Evolutionary conservation across 2,797 vertebrate genomes (phyloP).

Genomic region (Macroramphosus scolopax): DNA sequence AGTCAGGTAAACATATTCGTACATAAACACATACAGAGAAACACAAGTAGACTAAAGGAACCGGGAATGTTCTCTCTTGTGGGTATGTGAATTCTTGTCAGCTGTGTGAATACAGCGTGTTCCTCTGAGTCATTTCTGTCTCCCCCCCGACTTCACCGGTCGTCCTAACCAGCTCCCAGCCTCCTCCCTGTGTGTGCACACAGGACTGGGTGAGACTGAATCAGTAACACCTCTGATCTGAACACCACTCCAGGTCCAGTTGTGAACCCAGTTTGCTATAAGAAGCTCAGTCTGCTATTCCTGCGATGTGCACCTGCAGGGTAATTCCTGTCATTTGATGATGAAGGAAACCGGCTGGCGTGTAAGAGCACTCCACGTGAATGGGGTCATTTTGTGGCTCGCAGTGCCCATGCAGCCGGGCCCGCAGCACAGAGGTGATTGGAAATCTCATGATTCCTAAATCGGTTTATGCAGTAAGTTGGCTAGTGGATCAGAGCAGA

Average conservation of each 20-base stretch:
- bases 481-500: constrained; percentile 34
- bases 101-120: constrained; percentile 31
- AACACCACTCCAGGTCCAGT: constrained; percentile 14
- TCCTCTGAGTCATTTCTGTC: constrained; percentile 47
- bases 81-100: constrained; percentile 30
- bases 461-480: constrained; percentile 52
- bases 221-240: constrained; percentile 38
- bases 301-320: constrained; percentile 8
- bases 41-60: constrained; percentile 10
- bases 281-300: constrained; percentile 4
- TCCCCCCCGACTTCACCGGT: constrained; percentile 35
- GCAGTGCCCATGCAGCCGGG: constrained; percentile 12
- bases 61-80: constrained; percentile 20
- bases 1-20: constrained; percentile 30
- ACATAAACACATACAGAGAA: constrained; percentile 1
- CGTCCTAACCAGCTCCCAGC: constrained; percentile 16
- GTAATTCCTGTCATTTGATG: constrained; percentile 8
- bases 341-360: not conserved
- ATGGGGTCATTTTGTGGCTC: constrained; percentile 27
- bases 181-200: not conserved
- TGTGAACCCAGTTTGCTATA: constrained; percentile 3
- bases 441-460: constrained; percentile 56
- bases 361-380: constrained; percentile 2
- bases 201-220: constrained; percentile 30
- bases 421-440: constrained; percentile 35